Percentiles rank a stretch among this genome's conserved stretches.
Conservation (phyloP, 2,888 invertebrate species). For the Aspidiotus destructor region DNA sequence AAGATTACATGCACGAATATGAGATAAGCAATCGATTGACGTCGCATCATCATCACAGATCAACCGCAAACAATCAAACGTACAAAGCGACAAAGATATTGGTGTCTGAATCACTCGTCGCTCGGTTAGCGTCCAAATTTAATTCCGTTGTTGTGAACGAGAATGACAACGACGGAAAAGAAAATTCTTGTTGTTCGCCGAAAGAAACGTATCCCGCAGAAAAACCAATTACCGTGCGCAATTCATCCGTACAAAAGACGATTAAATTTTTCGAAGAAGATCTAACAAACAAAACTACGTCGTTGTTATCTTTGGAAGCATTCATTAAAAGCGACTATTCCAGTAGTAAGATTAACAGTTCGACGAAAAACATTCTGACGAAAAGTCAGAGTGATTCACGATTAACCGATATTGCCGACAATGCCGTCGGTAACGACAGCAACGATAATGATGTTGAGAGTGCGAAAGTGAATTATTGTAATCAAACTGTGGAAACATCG, state of each 20-base stretch:
- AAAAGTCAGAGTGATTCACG: background rate
- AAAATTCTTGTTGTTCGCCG: slow-evolving; percentile 7
- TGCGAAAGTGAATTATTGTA: background rate
- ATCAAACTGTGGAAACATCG: background rate
- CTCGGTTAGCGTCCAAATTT: slow-evolving; percentile 38
- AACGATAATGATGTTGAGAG: no score
- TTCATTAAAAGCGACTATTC: background rate
- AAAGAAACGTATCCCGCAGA: background rate
- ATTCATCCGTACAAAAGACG: background rate
- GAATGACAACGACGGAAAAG: slow-evolving; percentile 20
- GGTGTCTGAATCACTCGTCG: slow-evolving; percentile 34
- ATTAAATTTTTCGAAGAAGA: slow-evolving; percentile 5
- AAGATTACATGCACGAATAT: background rate
- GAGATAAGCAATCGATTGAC: background rate
- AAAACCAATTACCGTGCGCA: slow-evolving; percentile 20
- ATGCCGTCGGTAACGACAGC: background rate
- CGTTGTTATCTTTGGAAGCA: background rate
- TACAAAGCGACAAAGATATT: slow-evolving; percentile 34
- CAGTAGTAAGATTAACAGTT: background rate
- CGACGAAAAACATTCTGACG: background rate
- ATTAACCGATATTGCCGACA: background rate
- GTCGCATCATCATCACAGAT: background rate
- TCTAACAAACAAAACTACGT: background rate
- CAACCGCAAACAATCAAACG: background rate
- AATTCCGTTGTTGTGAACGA: slow-evolving; percentile 38